phyloP scores from a whole-genome alignment of 2,113 vertebrate species.

The Mellivora capensis region DNA sequence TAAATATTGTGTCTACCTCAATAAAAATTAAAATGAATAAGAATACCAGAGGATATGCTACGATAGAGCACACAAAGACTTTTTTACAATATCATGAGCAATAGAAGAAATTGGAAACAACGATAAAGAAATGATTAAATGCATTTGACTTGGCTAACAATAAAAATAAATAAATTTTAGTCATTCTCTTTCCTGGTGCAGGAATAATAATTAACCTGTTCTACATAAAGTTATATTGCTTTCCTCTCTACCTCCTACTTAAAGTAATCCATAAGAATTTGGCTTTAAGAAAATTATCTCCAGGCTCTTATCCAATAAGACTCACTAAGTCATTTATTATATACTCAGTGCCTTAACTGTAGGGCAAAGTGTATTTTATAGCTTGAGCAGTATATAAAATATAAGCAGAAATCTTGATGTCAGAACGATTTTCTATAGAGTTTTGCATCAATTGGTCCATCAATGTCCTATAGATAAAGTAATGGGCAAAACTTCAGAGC shows the following conservation, averaged over 20 bases:
- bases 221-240: background rate
- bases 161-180: background rate
- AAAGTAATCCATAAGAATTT: background rate
- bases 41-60: background rate
- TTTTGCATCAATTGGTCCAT: background rate
- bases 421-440: background rate
- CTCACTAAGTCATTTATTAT: background rate
- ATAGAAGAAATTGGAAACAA: background rate
- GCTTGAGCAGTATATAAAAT: background rate
- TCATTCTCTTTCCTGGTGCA: background rate
- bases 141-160: background rate
- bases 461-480: background rate
- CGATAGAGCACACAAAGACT: background rate
- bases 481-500: background rate
- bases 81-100: background rate
- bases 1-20: background rate
- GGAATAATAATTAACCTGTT: conserved; percentile 3
- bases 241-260: background rate
- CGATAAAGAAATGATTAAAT: background rate
- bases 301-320: background rate
- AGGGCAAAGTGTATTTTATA: background rate
- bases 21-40: background rate
- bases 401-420: background rate
- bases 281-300: background rate
- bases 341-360: background rate